phyloP scores from a whole-genome alignment of 2,888 invertebrate genomes.

The Hedychridium roseum region DNA sequence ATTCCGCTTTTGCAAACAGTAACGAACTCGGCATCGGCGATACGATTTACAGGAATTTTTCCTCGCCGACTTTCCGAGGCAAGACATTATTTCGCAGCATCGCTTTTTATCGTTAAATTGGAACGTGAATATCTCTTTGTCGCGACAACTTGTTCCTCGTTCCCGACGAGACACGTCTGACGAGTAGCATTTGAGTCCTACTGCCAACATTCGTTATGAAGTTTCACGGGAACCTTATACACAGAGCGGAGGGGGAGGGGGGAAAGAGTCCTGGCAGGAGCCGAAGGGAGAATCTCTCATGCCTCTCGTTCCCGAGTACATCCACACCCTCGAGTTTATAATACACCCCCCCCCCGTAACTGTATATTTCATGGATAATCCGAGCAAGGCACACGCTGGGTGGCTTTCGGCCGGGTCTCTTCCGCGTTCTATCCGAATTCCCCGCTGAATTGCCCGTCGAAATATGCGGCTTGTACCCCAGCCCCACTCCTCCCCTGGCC shows the following conservation, averaged over 20 bases:
- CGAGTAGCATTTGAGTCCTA: slow-evolving; percentile 39
- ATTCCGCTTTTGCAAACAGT: too few relatives aligned
- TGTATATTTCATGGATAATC: slow-evolving; percentile 50
- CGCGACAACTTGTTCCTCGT: slow-evolving; percentile 3
- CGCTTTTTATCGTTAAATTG: too few relatives aligned
- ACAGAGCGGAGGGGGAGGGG: slow-evolving; percentile 27
- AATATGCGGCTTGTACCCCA: too few relatives aligned
- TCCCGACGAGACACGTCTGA: background rate
- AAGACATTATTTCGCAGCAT: too few relatives aligned
- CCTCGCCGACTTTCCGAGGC: too few relatives aligned
- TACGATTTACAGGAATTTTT: too few relatives aligned
- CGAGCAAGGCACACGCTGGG: slow-evolving; percentile 28
- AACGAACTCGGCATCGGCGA: too few relatives aligned
- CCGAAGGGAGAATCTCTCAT: slow-evolving; percentile 33
- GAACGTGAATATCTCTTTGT: slow-evolving; percentile 7
- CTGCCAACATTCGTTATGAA: slow-evolving; percentile 48
- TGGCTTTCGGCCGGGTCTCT: background rate
- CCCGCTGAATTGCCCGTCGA: too few relatives aligned
- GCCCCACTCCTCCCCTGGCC: too few relatives aligned
- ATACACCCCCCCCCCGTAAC: slow-evolving; percentile 40
- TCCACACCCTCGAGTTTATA: slow-evolving; percentile 36
- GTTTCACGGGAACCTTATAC: slow-evolving; percentile 35
- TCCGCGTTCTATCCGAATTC: slow-evolving; percentile 3
- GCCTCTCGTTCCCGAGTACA: slow-evolving; percentile 30
- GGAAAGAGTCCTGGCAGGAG: too few relatives aligned